phyloP scores from a whole-genome alignment of 2,113 vertebrate genomes.

The Rhizomys pruinosus region DNA sequence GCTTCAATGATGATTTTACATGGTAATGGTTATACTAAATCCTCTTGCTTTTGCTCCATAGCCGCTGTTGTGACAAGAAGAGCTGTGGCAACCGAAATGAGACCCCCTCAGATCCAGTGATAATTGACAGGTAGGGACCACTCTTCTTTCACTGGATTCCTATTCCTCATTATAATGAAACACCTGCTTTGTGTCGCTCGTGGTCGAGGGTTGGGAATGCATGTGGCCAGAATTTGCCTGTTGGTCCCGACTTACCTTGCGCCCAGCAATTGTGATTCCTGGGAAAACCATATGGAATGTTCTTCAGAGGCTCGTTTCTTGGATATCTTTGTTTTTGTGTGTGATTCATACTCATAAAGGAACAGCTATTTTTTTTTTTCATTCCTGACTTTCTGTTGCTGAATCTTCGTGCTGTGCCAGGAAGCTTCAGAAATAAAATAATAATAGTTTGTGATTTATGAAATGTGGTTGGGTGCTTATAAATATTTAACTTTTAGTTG shows the following conservation, averaged over 20 bases:
- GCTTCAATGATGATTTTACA: conserved; percentile 88
- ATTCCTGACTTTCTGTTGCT: conserved; percentile 86
- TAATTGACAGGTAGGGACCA: conserved; percentile 99
- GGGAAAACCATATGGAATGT: conserved; percentile 82
- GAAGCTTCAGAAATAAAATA: conserved; percentile 91
- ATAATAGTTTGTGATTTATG: conserved; percentile 92
- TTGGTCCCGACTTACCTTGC: conserved; percentile 81
- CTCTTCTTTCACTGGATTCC: conserved; percentile 85
- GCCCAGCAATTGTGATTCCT: conserved; percentile 77
- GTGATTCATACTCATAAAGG: conserved; percentile 86
- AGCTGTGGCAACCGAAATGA: conserved; percentile 99
- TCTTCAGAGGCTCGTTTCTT: conserved; percentile 81
- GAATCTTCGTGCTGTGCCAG: conserved; percentile 85
- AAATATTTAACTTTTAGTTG: conserved; percentile 93
- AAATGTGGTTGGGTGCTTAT: conserved; percentile 91
- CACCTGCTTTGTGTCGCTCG: conserved; percentile 86
- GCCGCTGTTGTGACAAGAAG: conserved; percentile 99
- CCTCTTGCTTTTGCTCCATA: conserved; percentile 88
- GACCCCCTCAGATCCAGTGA: conserved; percentile 99
- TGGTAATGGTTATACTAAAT: conserved; percentile 89
- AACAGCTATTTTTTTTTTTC: conserved; percentile 75
- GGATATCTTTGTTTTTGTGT: conserved; percentile 82
- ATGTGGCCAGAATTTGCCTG: conserved; percentile 82
- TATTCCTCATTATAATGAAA: conserved; percentile 86
- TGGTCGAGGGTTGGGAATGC: conserved; percentile 81